These are phyloP conservation scores for Carposina sasakii DNA, from an alignment of 1,140 invertebrate genomes.

Conservation along the genomic window DNA sequence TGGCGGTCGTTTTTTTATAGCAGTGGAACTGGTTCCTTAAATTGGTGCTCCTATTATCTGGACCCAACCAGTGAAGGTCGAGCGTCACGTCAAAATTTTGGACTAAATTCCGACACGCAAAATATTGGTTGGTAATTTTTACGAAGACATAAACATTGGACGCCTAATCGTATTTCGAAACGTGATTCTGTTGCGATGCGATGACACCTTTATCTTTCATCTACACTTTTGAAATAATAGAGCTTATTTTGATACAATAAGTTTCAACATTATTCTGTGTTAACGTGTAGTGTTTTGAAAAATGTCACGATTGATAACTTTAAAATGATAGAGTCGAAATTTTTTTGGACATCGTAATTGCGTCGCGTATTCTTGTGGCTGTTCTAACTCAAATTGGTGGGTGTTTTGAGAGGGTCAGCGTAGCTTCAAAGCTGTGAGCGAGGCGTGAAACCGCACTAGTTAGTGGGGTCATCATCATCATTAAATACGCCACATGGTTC, in stretches of 20 bases:
- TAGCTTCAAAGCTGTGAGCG: too few relatives aligned
- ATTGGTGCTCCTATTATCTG: constrained; percentile 66
- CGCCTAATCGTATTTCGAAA: not conserved
- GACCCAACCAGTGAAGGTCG: constrained; percentile 56
- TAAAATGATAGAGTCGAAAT: too few relatives aligned
- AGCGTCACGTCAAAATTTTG: constrained; percentile 53
- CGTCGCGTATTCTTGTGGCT: too few relatives aligned
- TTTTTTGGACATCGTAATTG: too few relatives aligned
- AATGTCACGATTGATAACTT: too few relatives aligned
- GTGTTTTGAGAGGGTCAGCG: too few relatives aligned
- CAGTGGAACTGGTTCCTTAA: constrained; percentile 56
- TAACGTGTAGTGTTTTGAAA: too few relatives aligned
- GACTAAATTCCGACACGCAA: constrained; percentile 65
- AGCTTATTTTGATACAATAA: too few relatives aligned
- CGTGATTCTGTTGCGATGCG: constrained; percentile 15
- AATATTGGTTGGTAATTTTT: constrained; percentile 43
- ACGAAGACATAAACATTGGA: constrained; percentile 10
- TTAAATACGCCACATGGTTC: constrained; percentile 53
- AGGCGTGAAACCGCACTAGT: constrained; percentile 63
- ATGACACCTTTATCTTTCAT: too few relatives aligned
- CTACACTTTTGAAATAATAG: too few relatives aligned
- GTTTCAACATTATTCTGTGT: too few relatives aligned
- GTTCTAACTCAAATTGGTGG: too few relatives aligned
- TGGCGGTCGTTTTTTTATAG: constrained; percentile 30
- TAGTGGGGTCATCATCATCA: constrained; percentile 48